Evolutionary conservation across 2,113 vertebrate genomes (phyloP).

Genomic region (Gymnobelideus leadbeateri): DNA sequence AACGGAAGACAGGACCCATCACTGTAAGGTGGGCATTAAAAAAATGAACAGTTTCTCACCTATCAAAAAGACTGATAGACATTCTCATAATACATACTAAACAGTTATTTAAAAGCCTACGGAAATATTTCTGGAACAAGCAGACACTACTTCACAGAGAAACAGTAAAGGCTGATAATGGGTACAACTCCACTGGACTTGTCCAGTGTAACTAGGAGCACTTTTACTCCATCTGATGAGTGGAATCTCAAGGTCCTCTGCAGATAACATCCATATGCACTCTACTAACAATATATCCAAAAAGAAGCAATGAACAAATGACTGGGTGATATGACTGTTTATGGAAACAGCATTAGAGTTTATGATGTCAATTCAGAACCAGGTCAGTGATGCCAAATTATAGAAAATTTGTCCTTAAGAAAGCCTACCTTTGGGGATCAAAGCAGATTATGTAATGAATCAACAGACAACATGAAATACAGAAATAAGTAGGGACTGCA

Average conservation of each 20-base stretch:
- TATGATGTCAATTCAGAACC: background rate
- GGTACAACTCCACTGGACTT: background rate
- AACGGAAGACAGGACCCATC: background rate
- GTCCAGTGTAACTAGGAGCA: background rate
- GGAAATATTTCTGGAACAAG: background rate
- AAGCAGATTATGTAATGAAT: background rate
- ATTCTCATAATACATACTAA: background rate
- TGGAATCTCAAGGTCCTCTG: background rate
- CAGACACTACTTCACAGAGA: background rate
- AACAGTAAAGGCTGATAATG: background rate
- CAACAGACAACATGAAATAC: background rate
- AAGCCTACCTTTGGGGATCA: background rate
- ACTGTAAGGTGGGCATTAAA: background rate
- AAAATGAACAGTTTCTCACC: background rate
- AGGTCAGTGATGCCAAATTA: background rate
- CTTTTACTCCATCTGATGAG: background rate
- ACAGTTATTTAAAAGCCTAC: background rate
- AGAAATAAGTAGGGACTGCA: background rate
- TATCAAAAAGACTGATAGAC: background rate
- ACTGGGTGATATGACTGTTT: background rate
- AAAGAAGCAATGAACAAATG: background rate
- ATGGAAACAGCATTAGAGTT: background rate
- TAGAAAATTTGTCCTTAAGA: background rate
- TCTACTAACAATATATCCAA: background rate
- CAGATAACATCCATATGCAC: background rate